A percentile compares a stretch with the other conserved stretches of the same genome.
Conservation (phyloP, 2,113 vertebrate genomes). For the Anguilla japonica region DNA sequence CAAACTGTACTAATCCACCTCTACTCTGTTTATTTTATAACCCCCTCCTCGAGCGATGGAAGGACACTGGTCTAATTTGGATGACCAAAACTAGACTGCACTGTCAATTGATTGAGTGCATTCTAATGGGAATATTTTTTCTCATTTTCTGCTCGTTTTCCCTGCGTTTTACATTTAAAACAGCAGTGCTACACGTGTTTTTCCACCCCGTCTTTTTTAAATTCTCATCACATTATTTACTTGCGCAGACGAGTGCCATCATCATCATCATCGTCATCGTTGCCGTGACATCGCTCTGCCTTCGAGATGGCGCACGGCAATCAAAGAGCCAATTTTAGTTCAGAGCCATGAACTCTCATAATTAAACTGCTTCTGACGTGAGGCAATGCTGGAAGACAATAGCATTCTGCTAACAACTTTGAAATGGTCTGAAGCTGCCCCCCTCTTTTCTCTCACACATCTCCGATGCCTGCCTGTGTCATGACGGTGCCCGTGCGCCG, state of each 20-base stretch:
- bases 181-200: constrained; percentile 27
- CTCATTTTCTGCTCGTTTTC: not conserved
- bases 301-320: constrained; percentile 24
- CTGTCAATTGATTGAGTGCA: not conserved
- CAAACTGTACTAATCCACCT: not conserved
- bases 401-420: constrained; percentile 54
- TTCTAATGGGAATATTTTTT: constrained; percentile 40
- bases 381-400: constrained; percentile 55
- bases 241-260: constrained; percentile 28
- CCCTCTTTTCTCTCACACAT: constrained; percentile 68
- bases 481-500: constrained; percentile 30
- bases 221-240: not conserved
- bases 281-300: constrained; percentile 39
- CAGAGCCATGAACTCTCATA: constrained; percentile 44
- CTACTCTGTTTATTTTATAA: not conserved
- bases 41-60: not conserved
- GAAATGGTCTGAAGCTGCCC: constrained; percentile 53
- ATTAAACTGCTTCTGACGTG: constrained; percentile 56
- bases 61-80: not conserved
- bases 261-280: constrained; percentile 33
- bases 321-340: constrained; percentile 42
- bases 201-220: not conserved
- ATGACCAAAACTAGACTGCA: not conserved
- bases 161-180: constrained; percentile 41
- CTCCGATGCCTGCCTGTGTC: constrained; percentile 65